Percentiles rank a stretch among this genome's conserved stretches.
phyloP scores from a whole-genome alignment of 2,888 invertebrate genomes.

The Meteorus colon region DNA sequence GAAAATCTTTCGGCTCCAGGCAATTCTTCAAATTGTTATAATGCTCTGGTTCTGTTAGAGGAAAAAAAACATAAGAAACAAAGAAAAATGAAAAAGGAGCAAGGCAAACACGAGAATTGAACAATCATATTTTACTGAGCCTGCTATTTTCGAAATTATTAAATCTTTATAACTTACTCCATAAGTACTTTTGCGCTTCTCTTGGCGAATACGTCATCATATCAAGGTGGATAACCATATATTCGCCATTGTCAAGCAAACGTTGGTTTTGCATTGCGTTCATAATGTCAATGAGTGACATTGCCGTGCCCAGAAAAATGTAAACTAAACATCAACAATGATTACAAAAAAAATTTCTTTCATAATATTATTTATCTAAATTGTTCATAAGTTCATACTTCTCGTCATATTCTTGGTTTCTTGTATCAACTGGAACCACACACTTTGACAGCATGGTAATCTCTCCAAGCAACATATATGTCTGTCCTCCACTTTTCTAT shows the following conservation, averaged over 20 bases:
- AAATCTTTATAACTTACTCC: slow-evolving; percentile 78
- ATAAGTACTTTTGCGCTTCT: slow-evolving; percentile 86
- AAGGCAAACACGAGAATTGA: slow-evolving; percentile 12
- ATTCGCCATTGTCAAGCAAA: slow-evolving; percentile 92
- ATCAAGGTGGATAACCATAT: slow-evolving; percentile 96
- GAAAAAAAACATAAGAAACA: background rate
- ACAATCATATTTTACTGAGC: slow-evolving; percentile 21
- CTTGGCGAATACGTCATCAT: slow-evolving; percentile 88
- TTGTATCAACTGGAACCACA: slow-evolving; percentile 89
- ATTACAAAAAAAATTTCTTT: background rate
- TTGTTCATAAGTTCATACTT: slow-evolving; percentile 73
- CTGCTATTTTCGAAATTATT: slow-evolving; percentile 35
- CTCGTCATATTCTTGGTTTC: slow-evolving; percentile 90
- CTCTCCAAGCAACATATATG: slow-evolving; percentile 86
- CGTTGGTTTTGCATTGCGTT: slow-evolving; percentile 91
- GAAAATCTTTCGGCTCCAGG: slow-evolving; percentile 78
- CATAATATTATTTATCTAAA: background rate
- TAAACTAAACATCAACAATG: slow-evolving; percentile 83
- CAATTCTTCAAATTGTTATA: slow-evolving; percentile 77
- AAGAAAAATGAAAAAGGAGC: slow-evolving; percentile 24
- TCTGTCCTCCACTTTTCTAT: slow-evolving; percentile 81
- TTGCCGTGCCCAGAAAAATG: slow-evolving; percentile 92
- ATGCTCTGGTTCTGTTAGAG: slow-evolving; percentile 74
- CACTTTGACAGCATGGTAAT: slow-evolving; percentile 84
- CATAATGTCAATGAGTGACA: slow-evolving; percentile 92